Conservation (phyloP, 2,888 invertebrate genomes). For the Eledona agricola region DNA sequence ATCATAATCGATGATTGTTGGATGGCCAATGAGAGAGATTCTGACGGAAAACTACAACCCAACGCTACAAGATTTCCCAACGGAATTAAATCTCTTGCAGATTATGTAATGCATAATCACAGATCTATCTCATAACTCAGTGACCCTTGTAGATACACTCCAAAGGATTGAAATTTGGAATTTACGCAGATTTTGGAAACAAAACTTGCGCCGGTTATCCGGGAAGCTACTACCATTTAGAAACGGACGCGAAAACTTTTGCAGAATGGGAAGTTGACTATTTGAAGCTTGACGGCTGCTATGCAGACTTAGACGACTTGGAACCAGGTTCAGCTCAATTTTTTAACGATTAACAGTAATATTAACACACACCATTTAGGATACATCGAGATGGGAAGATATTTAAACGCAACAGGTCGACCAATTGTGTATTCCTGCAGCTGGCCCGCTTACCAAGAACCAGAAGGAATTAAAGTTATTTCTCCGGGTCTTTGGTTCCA, state of each 20-base stretch:
- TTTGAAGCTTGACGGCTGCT: conserved; percentile 84
- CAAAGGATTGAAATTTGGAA: conserved; percentile 79
- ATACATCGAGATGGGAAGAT: conserved; percentile 75
- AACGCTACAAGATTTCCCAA: conserved; percentile 69
- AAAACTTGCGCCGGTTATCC: conserved; percentile 83
- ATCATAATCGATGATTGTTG: conserved; percentile 72
- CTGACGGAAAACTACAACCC: conserved; percentile 63
- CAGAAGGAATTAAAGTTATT: conserved; percentile 64
- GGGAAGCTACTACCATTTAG: conserved; percentile 73
- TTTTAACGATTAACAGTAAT: background rate
- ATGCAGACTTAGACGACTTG: conserved; percentile 69
- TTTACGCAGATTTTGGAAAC: conserved; percentile 83
- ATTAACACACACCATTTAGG: conserved; percentile 49
- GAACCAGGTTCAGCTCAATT: conserved; percentile 55
- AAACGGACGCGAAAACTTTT: conserved; percentile 76
- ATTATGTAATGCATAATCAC: conserved; percentile 64
- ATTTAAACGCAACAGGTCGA: conserved; percentile 77
- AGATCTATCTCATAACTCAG: background rate
- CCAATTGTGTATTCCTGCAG: conserved; percentile 84
- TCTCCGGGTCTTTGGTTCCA: conserved; percentile 23
- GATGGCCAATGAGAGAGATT: conserved; percentile 63
- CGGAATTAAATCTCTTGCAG: conserved; percentile 68
- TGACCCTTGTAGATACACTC: conserved; percentile 69
- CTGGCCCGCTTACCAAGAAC: conserved; percentile 83
- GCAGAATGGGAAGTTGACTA: conserved; percentile 85